A percentile compares a stretch with the other conserved stretches of the same genome.
These are phyloP conservation scores for Philotrypesis tridentata DNA, from an alignment of 1,140 invertebrate genomes.

Conservation along the genomic window DNA sequence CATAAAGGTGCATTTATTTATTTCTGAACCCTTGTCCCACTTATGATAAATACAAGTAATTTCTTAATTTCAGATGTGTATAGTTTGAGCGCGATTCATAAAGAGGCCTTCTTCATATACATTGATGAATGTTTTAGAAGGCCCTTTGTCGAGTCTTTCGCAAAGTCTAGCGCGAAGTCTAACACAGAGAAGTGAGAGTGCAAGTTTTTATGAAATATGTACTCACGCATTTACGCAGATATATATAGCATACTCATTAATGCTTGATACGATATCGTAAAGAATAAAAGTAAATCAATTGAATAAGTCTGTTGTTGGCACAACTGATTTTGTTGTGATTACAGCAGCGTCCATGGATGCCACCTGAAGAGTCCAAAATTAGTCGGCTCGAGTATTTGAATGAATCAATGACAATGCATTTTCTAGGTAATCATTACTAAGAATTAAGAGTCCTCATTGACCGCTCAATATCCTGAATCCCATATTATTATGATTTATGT, in stretches of 20 bases:
- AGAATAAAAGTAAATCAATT: conserved; percentile 45
- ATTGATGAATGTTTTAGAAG: conserved; percentile 23
- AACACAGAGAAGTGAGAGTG: conserved; percentile 8
- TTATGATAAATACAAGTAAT: conserved; percentile 42
- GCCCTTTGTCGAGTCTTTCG: conserved; percentile 19
- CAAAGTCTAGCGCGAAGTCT: conserved; percentile 33
- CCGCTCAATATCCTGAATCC: conserved; percentile 51
- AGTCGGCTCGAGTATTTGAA: conserved; percentile 72
- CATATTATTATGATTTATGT: conserved; percentile 46
- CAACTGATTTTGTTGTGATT: conserved; percentile 76
- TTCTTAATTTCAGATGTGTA: conserved; percentile 44
- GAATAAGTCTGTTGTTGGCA: conserved; percentile 71
- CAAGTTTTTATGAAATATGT: conserved; percentile 17
- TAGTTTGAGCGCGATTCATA: conserved; percentile 44
- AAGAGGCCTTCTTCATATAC: conserved; percentile 23
- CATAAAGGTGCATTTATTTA: conserved; percentile 47
- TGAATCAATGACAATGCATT: conserved; percentile 74
- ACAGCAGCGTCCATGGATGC: conserved; percentile 71
- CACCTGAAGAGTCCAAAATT: conserved; percentile 71
- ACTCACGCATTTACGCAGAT: neutral
- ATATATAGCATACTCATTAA: neutral
- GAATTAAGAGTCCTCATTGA: conserved; percentile 69
- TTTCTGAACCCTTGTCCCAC: conserved; percentile 18
- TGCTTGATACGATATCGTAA: conserved; percentile 29
- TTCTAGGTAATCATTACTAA: conserved; percentile 74